Evolutionary conservation across 2,888 invertebrate species (phyloP), one percentile per base, ranked within the genome.

Genomic region (Endomychus coccineus): DNA sequence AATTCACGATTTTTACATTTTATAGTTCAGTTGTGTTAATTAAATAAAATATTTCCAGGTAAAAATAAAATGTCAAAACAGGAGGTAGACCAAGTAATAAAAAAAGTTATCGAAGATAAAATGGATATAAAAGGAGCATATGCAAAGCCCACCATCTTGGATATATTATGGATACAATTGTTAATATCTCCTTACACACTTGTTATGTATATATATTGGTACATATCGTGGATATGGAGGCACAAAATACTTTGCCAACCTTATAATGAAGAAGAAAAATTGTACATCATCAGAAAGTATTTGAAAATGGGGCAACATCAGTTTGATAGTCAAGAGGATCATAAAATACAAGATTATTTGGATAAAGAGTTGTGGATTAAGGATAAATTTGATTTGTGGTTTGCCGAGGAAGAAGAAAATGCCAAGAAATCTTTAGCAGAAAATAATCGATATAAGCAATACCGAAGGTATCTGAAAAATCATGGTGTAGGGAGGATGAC

Each of bases 91-190:
- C 71, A 71, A 39, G 74, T 89, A 22, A 81, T 94, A 35, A 74
- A 81, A 43, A 74, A 78, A 59, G 80, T 95, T 2, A 83, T 95
- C 39, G 88, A 85, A 64, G 83, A 91, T 48, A 92, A 91, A 58
- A 87, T 94, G 83, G 91, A 92, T 56, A 91, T 94, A 28, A 80
- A 89, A 59, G 94, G 94, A 11, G 89, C 88, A 1, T 92, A 91
- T 64, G 85, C 88, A 0, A 89, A 88, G 58, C 92, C 91, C 1
- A 77, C 77, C 33, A 62, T 86, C 4, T 64, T 55, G 31, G 84
- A 91, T 63, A 75, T 92, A 5, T 67, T 94, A 4, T 89, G 88
- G 84, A 70, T 91, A 32, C 89, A 91, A 65, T 57, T 92, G 12
- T 67, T 90, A 17, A 73, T 89, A 13, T 71, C 80, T 13, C 94